Evolutionary conservation across 2,113 vertebrate species (phyloP), one percentile per base, ranked within the genome.

Genomic region (Cyprinodon tularosa): DNA sequence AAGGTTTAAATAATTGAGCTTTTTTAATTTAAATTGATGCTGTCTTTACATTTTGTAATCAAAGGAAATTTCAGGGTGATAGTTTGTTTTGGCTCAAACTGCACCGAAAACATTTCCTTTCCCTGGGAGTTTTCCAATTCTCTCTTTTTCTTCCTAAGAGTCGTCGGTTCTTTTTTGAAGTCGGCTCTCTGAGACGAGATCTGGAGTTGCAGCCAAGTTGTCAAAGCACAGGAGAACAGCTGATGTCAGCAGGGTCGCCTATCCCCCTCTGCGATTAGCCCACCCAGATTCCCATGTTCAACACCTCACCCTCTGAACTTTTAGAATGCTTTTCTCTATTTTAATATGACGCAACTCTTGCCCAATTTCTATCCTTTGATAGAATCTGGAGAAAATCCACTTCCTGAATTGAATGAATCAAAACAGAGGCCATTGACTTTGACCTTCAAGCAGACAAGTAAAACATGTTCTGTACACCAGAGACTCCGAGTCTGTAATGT

Each of bases 381-480:
- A 12, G 67, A 20, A 74, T 1, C 0, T 66, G 15, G 12, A 61
- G 53, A 66, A 61, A 66, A 37, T 73, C 65, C 72, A 40, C 37
- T 71, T 84, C 72, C 48, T 74, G 81, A 75, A 66, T 66, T 0
- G 12, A 53, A 63, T 67, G 36, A 71, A 66, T 60, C 50, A 3
- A 57, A 57, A 57, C 17, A 57, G 50, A 57, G 50, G 50, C 20
- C 6, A 57, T 15, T 66, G 68, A 66, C 68, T 50, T 4, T 1
- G 7, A 61, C 66, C 47, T 0, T 40, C 22, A 72, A 68, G 45
- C 1, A n/a, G 48, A 47, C 50, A 13, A 14, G 15, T 77, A 17
- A 68, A 85, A 42, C 9, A 73, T 42, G 40, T 3, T 66, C 12
- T 53, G 66, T 11, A 15, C 74, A 78, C 61, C 64, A 78, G 78